These are phyloP conservation scores for Ammodytes dubius DNA, from an alignment of 2,113 vertebrate species.

Conservation along the genomic window DNA sequence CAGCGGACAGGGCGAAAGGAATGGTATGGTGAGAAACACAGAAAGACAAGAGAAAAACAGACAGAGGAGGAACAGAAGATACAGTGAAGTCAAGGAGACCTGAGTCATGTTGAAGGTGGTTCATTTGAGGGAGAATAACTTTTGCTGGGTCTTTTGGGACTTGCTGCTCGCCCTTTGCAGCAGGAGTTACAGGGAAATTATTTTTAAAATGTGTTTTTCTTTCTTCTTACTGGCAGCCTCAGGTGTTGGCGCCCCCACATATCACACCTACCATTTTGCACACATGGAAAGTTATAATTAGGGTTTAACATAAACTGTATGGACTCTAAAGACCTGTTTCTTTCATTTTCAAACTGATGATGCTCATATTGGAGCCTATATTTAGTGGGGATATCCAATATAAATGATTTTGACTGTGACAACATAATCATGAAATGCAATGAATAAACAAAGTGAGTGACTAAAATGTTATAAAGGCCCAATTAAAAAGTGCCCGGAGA, in stretches of 20 bases:
- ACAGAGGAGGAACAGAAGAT: slow-evolving; percentile 2
- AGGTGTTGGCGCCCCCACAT: background rate
- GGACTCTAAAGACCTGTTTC: background rate
- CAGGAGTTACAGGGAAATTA: background rate
- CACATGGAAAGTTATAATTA: slow-evolving; percentile 13
- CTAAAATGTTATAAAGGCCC: background rate
- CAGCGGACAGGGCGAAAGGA: background rate
- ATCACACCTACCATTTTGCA: slow-evolving; percentile 5
- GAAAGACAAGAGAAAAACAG: slow-evolving; percentile 8
- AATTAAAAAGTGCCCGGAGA: background rate
- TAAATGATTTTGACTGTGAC: background rate
- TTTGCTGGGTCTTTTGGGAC: slow-evolving; percentile 15
- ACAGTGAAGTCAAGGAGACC: background rate
- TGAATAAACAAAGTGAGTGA: too few relatives aligned
- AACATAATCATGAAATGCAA: too few relatives aligned
- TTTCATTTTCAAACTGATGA: background rate
- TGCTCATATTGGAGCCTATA: background rate
- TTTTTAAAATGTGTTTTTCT: background rate
- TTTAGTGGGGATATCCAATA: background rate
- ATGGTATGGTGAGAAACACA: slow-evolving; percentile 4
- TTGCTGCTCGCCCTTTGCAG: background rate
- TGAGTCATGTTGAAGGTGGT: background rate
- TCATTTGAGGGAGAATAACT: slow-evolving; percentile 6
- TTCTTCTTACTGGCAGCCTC: background rate
- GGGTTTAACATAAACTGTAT: background rate